Evolutionary conservation across 2,797 vertebrate genomes (phyloP).

Genomic region (Acanthurus lineatus): DNA sequence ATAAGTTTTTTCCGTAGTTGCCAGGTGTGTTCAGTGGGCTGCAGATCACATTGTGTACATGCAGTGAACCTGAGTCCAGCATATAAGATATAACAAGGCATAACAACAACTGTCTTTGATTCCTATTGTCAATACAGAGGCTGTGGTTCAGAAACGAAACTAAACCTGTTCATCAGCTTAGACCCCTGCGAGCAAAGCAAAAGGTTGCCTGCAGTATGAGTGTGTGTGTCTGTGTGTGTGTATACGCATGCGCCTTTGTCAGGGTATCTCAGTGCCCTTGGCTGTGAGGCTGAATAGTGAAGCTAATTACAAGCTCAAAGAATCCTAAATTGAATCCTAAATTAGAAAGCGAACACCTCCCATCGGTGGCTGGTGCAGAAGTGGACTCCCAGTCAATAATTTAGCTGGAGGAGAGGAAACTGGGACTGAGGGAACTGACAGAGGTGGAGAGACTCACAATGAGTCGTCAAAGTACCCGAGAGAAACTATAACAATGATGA

Average conservation of each 20-base stretch:
- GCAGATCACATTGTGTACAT: not conserved
- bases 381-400: slow-evolving; percentile 74
- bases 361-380: slow-evolving; percentile 62
- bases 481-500: not conserved
- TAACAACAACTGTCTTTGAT: not conserved
- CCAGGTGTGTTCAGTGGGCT: not conserved
- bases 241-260: slow-evolving; percentile 26
- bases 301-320: slow-evolving; percentile 81
- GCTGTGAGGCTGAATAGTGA: slow-evolving; percentile 65
- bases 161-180: slow-evolving; percentile 12
- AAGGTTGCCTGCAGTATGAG: slow-evolving; percentile 22
- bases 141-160: slow-evolving; percentile 30
- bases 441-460: slow-evolving; percentile 25
- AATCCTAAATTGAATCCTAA: slow-evolving; percentile 80
- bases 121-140: not conserved
- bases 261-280: slow-evolving; percentile 63
- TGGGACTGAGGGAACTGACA: slow-evolving; percentile 35
- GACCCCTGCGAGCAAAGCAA: slow-evolving; percentile 20
- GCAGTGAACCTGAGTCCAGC: slow-evolving; percentile 1
- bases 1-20: slow-evolving; percentile 1
- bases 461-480: not conserved
- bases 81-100: not conserved
- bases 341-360: slow-evolving; percentile 84
- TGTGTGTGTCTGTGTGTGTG: slow-evolving; percentile 17
- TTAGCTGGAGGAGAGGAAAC: slow-evolving; percentile 59